Base-by-base conservation (phyloP, 2,888 invertebrate species). In the Xanthorhoe spadicearia region DNA sequence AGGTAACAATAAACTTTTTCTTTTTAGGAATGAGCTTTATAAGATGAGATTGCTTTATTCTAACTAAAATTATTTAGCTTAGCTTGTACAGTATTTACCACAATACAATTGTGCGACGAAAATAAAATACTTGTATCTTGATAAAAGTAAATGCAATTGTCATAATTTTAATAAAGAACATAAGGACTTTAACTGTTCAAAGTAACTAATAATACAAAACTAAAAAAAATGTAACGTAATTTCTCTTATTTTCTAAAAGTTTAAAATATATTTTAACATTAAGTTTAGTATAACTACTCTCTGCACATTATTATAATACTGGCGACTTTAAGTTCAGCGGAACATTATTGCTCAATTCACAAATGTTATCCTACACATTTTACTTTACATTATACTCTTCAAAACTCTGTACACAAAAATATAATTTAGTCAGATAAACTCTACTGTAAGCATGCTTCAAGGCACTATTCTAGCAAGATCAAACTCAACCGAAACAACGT, bases 391-490 rank as follows among this genome's bases (percentile, higher is more conserved):
- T 71, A 72, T 79, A 77, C 65, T 73, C 71, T 74, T 78, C 78
- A 80, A 71, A 77, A 73, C 79, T 80, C 79, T 85, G 83, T 89
- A 87, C 90, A 88, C 83, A 90, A 90, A 88, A 89, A 89, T 90
- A 89, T 82, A 77, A 83, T 82, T 82, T 81, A 79, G 82, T 83
- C 82, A 82, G 82, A 78, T 83, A 83, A 79, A 81, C 78, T 83
- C 84, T 83, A 86, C 80, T 83, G 80, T 89, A 92, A 92, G 92
- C 92, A 91, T 92, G 90, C 92, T 83, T 92, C 88, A 93, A 93
- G 92, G 92, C 92, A 93, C 92, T 93, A 93, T 88, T 83, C 92
- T 93, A 92, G 90, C 89, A 88, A 92, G 88, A 90, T 87, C 77
- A 79, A 88, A 89, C 78, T 78, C 78, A 90, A 86, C 76, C 69